Base-by-base conservation (phyloP, 92 coral and sea anemone genomes). In the Scolanthus callimorphus region DNA sequence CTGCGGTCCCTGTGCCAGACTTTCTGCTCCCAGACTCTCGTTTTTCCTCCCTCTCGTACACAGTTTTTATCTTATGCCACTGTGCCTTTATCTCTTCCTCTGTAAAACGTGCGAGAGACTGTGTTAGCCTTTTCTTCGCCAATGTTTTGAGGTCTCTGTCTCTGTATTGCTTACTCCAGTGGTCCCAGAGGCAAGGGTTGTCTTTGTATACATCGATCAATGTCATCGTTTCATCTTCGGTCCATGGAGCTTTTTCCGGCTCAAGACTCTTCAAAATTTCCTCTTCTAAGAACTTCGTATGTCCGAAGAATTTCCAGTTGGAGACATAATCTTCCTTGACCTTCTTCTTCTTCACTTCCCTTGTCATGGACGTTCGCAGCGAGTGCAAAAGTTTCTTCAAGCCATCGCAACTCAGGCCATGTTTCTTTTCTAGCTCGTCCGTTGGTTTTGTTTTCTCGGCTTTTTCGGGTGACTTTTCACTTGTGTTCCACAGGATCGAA, bases 111-210 rank as follows among this genome's bases (percentile, higher is more conserved):
- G n/a, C n/a, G n/a, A n/a, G n/a, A n/a, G n/a, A n/a, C n/a, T n/a
- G n/a, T n/a, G n/a, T n/a, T n/a, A n/a, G n/a, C n/a, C n/a, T n/a
- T n/a, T n/a, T n/a, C n/a, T n/a, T n/a, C n/a, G n/a, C n/a, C n/a
- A n/a, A n/a, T n/a, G n/a, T n/a, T n/a, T n/a, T n/a, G 29, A 69
- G 53, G 55, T 59, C 61, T 58, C 83, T 30, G 38, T 68, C 39
- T 21, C 57, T 61, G 71, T 68, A 76, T 41, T 51, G 51, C 11
- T 62, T 54, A 31, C 61, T 25, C 50, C 61, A 51, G 63, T 68
- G 77, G 34, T 76, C 69, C 83, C 83, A 76, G 30, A 76, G 52
- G 23, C 61, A 59, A 19, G 83, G 77, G 70, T 76, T 59, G 58
- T 61, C 63, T 24, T 49, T 62, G 70, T 51, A 69, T 60, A 77